Conservation (phyloP, 2,113 vertebrate species). For the Lycocorax pyrrhopterus region DNA sequence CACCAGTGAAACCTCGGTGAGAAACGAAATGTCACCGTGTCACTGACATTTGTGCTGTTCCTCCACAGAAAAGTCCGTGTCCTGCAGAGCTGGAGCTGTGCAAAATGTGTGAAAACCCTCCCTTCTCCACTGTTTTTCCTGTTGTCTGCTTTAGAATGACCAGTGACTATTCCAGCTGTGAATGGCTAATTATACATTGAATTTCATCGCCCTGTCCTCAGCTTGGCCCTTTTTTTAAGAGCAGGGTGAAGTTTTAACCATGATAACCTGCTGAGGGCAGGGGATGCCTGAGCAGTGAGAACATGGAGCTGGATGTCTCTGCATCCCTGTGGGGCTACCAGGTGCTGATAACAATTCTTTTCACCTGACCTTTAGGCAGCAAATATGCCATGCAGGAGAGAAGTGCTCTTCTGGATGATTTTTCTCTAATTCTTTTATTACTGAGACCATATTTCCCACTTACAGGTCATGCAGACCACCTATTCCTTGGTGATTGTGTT, state of each 20-base stretch:
- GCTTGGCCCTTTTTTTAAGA: neutral
- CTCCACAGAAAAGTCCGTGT: fast-evolving
- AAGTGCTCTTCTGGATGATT: neutral
- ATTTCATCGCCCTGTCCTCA: neutral
- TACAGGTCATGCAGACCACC: neutral
- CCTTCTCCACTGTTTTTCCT: neutral
- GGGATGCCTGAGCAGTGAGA: neutral
- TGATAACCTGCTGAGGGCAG: neutral
- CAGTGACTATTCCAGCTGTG: neutral
- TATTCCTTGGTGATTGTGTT: neutral
- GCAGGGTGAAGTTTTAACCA: neutral
- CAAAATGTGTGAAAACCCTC: neutral
- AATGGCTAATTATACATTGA: neutral
- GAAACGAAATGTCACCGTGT: neutral
- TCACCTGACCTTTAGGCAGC: neutral
- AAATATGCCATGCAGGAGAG: neutral
- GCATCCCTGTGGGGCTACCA: neutral
- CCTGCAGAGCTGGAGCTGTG: neutral
- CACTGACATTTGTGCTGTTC: neutral
- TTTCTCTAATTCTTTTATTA: neutral
- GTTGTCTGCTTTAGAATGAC: neutral
- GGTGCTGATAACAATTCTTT: neutral
- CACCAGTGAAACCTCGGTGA: neutral
- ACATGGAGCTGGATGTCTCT: neutral
- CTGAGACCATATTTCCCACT: neutral